Percentiles rank a stretch among this genome's conserved stretches.
Evolutionary conservation across 2,888 invertebrate species (phyloP).

Genomic region (Lathronympha strigana): DNA sequence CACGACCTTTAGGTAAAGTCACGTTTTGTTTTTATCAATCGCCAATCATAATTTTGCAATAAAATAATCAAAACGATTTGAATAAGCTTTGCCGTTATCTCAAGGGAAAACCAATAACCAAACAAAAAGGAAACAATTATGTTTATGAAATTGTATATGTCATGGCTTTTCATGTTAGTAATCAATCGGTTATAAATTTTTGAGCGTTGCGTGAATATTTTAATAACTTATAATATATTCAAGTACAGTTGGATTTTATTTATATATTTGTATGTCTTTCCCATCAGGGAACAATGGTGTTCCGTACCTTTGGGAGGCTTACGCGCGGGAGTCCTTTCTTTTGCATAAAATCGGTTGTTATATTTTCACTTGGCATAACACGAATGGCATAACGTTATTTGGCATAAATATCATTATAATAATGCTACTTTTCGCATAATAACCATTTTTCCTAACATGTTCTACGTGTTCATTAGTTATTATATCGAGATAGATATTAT

Average conservation of each 20-base stretch:
- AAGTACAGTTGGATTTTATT: constrained; percentile 3
- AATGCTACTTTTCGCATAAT: too few relatives aligned
- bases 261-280: too few relatives aligned
- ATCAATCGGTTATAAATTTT: constrained; percentile 16
- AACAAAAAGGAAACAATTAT: constrained; percentile 31
- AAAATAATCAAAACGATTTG: background rate
- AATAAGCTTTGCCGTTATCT: constrained; percentile 14
- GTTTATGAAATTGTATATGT: constrained; percentile 21
- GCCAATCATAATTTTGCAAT: background rate
- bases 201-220: constrained; percentile 21
- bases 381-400: too few relatives aligned
- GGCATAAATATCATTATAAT: too few relatives aligned
- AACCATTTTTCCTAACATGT: too few relatives aligned
- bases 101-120: constrained; percentile 24
- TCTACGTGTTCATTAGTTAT: too few relatives aligned
- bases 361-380: too few relatives aligned
- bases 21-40: constrained; percentile 2
- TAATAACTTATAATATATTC: constrained; percentile 16
- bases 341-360: too few relatives aligned
- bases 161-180: constrained; percentile 12
- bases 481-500: too few relatives aligned
- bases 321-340: too few relatives aligned
- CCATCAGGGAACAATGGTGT: too few relatives aligned
- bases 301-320: too few relatives aligned
- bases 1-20: background rate